Conservation (phyloP, 1,140 invertebrate genomes). For the Teleogryllus occipitalis region DNA sequence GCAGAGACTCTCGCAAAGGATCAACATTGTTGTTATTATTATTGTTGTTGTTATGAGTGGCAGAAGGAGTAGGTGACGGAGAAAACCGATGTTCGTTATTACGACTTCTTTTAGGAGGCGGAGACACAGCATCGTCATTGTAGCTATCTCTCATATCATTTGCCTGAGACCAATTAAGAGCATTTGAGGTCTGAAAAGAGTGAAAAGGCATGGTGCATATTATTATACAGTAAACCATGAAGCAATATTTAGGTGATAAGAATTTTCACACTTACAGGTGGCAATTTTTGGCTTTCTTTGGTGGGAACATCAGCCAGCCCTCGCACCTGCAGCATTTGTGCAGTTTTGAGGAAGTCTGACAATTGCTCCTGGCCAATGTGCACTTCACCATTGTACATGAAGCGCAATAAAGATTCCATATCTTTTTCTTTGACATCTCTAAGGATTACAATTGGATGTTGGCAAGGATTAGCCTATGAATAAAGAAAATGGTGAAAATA, state of each 20-base stretch:
- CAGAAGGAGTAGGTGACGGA: constrained; percentile 24
- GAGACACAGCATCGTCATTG: constrained; percentile 19
- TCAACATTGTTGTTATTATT: constrained; percentile 32
- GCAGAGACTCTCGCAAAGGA: constrained; percentile 56
- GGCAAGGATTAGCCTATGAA: constrained; percentile 75
- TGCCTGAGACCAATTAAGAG: constrained; percentile 24
- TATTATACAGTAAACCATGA: not conserved
- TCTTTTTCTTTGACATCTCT: constrained; percentile 80
- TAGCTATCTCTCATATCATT: constrained; percentile 20
- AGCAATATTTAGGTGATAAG: not conserved
- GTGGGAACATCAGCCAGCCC: constrained; percentile 78
- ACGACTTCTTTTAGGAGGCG: constrained; percentile 21
- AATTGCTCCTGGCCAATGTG: constrained; percentile 85
- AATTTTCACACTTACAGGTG: constrained; percentile 26
- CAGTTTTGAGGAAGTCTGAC: constrained; percentile 78
- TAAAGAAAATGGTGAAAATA: not conserved
- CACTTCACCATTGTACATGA: constrained; percentile 93
- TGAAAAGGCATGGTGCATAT: not conserved
- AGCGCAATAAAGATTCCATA: constrained; percentile 82
- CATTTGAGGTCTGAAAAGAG: constrained; percentile 27
- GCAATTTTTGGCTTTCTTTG: constrained; percentile 35
- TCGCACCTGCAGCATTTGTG: constrained; percentile 81
- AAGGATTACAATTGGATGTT: constrained; percentile 87
- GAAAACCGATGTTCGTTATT: constrained; percentile 22
- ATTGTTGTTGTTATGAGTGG: constrained; percentile 28